Evolutionary conservation across 2,113 vertebrate species (phyloP).

Genomic region (Carollia perspicillata): DNA sequence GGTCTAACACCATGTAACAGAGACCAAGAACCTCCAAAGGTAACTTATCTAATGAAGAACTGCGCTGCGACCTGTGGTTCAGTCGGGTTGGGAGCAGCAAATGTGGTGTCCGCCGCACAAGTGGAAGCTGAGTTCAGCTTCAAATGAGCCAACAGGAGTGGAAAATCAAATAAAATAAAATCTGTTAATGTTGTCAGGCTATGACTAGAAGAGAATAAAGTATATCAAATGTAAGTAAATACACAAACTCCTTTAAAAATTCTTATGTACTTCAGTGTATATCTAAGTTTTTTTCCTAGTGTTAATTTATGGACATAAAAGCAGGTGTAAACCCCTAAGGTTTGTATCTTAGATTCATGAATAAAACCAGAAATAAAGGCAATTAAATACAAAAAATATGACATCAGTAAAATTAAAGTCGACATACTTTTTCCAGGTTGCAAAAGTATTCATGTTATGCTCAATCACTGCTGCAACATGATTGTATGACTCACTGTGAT

Average conservation of each 20-base stretch:
- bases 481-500: background rate
- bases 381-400: background rate
- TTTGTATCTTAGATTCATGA: background rate
- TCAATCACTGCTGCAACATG: background rate
- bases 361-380: background rate
- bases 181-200: background rate
- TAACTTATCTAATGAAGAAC: no score
- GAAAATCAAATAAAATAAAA: background rate
- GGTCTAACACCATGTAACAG: no score
- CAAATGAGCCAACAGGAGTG: background rate
- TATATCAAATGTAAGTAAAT: background rate
- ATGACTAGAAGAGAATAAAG: background rate
- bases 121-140: background rate
- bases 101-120: background rate
- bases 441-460: background rate
- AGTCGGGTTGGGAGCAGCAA: background rate
- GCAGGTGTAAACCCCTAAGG: background rate
- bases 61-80: background rate
- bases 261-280: background rate
- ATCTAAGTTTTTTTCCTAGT: background rate
- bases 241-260: background rate
- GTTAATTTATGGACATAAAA: background rate
- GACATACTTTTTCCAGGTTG: background rate
- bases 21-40: no score
- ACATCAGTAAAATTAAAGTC: background rate